Evolutionary conservation across 1,140 invertebrate genomes (phyloP).

Genomic region (Drosophila sp.): DNA sequence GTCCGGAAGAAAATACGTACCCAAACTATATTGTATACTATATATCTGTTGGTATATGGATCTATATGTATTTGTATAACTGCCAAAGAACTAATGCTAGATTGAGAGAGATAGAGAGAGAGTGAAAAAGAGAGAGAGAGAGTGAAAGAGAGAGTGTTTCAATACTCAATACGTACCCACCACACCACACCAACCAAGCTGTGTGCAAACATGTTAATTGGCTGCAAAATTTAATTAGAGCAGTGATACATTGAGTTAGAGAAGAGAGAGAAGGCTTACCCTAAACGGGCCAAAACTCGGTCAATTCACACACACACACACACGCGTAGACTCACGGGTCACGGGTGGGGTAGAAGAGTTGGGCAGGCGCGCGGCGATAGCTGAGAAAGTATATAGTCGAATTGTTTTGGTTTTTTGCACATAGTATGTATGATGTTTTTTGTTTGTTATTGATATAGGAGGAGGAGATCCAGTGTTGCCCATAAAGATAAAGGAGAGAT

Average conservation of each 20-base stretch:
- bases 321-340: conserved; percentile 48
- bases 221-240: conserved; percentile 59
- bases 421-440: conserved; percentile 5
- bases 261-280: conserved; percentile 57
- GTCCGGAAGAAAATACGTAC: conserved; percentile 8
- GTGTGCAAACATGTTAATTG: conserved; percentile 39
- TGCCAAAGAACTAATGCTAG: conserved; percentile 9
- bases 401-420: conserved; percentile 21
- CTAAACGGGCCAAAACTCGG: conserved; percentile 57
- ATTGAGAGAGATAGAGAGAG: neutral
- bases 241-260: conserved; percentile 45
- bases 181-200: conserved; percentile 63
- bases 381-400: conserved; percentile 46
- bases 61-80: neutral
- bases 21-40: conserved; percentile 1
- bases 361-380: conserved; percentile 48
- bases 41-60: neutral
- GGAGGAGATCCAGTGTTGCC: neutral
- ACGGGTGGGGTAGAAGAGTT: conserved; percentile 40
- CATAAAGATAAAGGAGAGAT: neutral
- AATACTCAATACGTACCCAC: conserved; percentile 14
- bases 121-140: neutral
- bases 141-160: conserved; percentile 22
- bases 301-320: conserved; percentile 30
- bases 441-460: neutral